These are phyloP conservation scores for Felis catus DNA, from an alignment of 2,113 vertebrate species.

Conservation along the genomic window DNA sequence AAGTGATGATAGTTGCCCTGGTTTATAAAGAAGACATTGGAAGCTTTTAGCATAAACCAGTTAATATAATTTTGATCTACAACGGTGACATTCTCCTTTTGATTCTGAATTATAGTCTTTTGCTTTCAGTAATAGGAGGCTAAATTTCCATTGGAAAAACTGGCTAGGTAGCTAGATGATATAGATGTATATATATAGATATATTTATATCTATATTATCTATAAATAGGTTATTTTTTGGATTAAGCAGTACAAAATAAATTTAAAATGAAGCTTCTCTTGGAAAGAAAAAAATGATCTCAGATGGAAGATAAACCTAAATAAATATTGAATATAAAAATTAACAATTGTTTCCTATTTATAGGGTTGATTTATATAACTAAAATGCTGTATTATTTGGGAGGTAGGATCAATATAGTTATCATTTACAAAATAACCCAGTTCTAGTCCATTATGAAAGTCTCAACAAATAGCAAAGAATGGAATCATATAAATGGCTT, in stretches of 20 bases:
- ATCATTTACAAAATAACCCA: neutral
- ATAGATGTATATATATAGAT: neutral
- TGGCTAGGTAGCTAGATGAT: no score
- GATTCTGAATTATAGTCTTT: neutral
- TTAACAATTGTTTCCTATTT: neutral
- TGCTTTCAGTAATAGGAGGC: neutral
- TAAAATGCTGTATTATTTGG: neutral
- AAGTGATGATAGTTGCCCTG: neutral
- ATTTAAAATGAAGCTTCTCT: neutral
- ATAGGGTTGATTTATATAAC: neutral
- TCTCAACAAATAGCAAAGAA: neutral
- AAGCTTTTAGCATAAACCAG: neutral
- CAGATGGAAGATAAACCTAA: neutral
- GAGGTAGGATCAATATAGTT: neutral
- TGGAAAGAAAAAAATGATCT: neutral
- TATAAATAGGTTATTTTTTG: neutral
- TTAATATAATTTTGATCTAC: neutral
- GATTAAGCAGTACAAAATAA: neutral
- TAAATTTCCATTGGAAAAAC: neutral
- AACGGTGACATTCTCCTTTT: neutral
- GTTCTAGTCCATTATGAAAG: neutral
- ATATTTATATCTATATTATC: neutral
- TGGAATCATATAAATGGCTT: neutral
- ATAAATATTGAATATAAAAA: neutral
- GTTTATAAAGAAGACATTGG: neutral